Evolutionary conservation across 2,888 invertebrate genomes (phyloP).

Genomic region (Heteromurus nitidus): DNA sequence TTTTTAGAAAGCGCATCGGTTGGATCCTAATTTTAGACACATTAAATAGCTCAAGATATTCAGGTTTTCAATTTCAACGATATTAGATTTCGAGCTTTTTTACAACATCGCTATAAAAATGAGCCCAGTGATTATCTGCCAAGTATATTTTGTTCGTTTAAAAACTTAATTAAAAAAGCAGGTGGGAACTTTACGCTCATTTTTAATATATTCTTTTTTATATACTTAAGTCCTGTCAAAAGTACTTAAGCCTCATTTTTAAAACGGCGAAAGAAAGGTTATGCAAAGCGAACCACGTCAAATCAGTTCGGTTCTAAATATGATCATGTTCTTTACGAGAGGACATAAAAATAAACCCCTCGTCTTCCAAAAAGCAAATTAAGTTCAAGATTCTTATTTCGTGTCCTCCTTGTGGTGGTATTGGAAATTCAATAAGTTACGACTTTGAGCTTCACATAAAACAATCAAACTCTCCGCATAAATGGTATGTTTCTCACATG

Average conservation of each 20-base stretch:
- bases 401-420: no score
- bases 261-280: no score
- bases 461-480: background rate
- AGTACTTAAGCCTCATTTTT: no score
- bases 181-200: no score
- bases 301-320: no score
- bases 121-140: slow-evolving; percentile 33
- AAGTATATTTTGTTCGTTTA: slow-evolving; percentile 37
- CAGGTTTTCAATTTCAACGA: slow-evolving; percentile 43
- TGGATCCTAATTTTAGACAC: slow-evolving; percentile 19
- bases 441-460: background rate
- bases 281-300: no score
- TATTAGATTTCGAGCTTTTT: slow-evolving; percentile 31
- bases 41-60: slow-evolving; percentile 27
- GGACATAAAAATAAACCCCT: no score
- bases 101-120: slow-evolving; percentile 43
- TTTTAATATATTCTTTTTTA: no score
- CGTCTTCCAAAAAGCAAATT: background rate
- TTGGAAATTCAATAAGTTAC: slow-evolving; percentile 22
- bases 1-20: background rate
- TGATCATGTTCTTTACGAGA: no score
- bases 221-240: no score
- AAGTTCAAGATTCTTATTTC: background rate
- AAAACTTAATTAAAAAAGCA: slow-evolving; percentile 58
- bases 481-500: background rate